Percentiles rank a stretch among this genome's conserved stretches.
phyloP scores from a whole-genome alignment of 2,113 vertebrate genomes.

The Rhizomys pruinosus region DNA sequence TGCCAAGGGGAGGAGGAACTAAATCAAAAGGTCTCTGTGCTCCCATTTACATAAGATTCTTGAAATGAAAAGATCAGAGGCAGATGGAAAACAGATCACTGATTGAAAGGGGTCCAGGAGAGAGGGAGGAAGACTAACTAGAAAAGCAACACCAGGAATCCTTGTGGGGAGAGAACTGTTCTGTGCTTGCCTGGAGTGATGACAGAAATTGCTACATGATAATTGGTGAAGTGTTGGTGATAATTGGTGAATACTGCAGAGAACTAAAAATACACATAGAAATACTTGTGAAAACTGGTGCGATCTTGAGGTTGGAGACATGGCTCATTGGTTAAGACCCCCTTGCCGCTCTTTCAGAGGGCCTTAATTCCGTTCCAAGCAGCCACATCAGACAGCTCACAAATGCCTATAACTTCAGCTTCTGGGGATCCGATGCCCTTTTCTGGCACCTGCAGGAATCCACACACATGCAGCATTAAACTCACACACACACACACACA shows the following conservation, averaged over 20 bases:
- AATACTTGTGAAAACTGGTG: background rate
- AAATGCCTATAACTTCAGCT: background rate
- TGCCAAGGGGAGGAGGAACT: background rate
- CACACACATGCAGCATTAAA: background rate
- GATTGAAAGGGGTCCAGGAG: background rate
- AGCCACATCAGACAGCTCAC: background rate
- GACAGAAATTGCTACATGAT: slow-evolving; percentile 1
- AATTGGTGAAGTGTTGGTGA: background rate
- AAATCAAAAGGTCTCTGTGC: background rate
- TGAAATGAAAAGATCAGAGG: slow-evolving; percentile 32
- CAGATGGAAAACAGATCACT: slow-evolving; percentile 37
- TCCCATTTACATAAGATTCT: slow-evolving; percentile 37
- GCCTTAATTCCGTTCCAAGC: background rate
- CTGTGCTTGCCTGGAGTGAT: background rate
- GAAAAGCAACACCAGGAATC: slow-evolving; percentile 12
- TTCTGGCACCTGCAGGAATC: background rate
- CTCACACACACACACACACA: too few species aligned
- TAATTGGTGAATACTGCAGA: background rate
- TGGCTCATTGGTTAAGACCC: background rate
- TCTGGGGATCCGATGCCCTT: background rate
- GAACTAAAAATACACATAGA: slow-evolving; percentile 17
- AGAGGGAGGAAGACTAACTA: background rate
- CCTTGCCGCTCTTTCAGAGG: background rate
- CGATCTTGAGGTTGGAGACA: background rate
- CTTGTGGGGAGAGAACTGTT: background rate